Evolutionary conservation across 2,113 vertebrate species (phyloP), one percentile per base, ranked within the genome.

Genomic region (Varanus komodoensis): DNA sequence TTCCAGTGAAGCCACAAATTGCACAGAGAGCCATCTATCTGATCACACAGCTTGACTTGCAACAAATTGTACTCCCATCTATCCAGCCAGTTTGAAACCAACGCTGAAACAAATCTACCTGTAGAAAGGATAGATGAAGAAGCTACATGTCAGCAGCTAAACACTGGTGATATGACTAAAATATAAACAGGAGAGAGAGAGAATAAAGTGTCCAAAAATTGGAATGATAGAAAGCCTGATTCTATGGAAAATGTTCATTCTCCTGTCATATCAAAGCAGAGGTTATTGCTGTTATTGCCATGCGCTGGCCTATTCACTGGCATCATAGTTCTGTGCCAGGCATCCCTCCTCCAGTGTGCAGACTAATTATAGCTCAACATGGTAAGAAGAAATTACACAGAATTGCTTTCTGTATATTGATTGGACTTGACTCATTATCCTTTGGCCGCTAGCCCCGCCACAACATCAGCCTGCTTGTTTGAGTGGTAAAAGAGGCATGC

Each of bases 361-460:
- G 74, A 71, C 93, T 96, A 97, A 97, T 96, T 97, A 96, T 95
- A 96, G 95, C 93, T 94, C 95, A 95, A 96, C 91, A 79, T 32
- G 48, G 88, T 93, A 84, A 94, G 91, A 91, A 95, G 93, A 87
- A 93, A 88, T 89, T 15, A 1, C 86, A 96, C 75, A 96, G 89
- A 95, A 95, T 94, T 95, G 92, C 95, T 95, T 87, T 97, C 93
- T 96, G 94, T 96, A 27, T 90, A 32, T 71, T 87, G 91, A 27
- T 61, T 85, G 90, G 91, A 71, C 91, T 94, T 93, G 82, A 90
- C 81, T 90, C 75, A 68, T 81, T 91, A 89, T 90, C 81, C 93
- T 67, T 95, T 95, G 96, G 97, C 96, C 94, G 92, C 92, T 91
- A 1, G 89, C 96, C 96, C 91, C 88, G 94, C 97, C 96, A 71